Percentiles rank a stretch among this genome's conserved stretches.
Evolutionary conservation across 1,140 invertebrate species (phyloP).

Genomic region (Drusus annulatus): DNA sequence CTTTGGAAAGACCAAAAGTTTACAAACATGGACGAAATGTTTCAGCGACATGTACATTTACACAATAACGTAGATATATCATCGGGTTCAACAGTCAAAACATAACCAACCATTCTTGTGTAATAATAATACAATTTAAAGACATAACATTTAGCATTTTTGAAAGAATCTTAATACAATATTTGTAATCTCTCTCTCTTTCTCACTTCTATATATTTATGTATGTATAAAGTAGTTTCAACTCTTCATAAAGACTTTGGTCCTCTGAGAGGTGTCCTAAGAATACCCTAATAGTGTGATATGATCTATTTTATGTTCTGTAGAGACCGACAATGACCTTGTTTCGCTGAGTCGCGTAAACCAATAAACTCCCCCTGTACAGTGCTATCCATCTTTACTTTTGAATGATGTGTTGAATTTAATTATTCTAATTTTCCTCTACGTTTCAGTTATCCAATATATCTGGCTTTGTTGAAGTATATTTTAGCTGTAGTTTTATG

Average conservation of each 20-base stretch:
- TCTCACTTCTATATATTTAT: constrained; percentile 49
- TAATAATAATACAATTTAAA: constrained; percentile 42
- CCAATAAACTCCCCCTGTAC: too few species aligned
- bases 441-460: neutral
- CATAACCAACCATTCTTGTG: constrained; percentile 48
- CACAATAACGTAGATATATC: constrained; percentile 53
- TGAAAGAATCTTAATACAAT: constrained; percentile 53
- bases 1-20: constrained; percentile 29
- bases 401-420: too few species aligned
- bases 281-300: constrained; percentile 56
- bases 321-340: neutral
- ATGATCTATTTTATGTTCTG: constrained; percentile 50
- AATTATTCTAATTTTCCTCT: too few species aligned
- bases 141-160: constrained; percentile 48
- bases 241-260: constrained; percentile 52
- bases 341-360: too few species aligned
- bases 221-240: constrained; percentile 23
- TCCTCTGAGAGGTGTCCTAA: constrained; percentile 50
- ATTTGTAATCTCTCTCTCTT: neutral
- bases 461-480: too few species aligned
- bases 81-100: constrained; percentile 51
- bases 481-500: too few species aligned
- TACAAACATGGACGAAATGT: constrained; percentile 57
- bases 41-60: constrained; percentile 33
- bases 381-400: too few species aligned